These are phyloP conservation scores for Phrynocephalus guinanensis DNA, from an alignment of 2,797 vertebrate species.

Conservation along the genomic window DNA sequence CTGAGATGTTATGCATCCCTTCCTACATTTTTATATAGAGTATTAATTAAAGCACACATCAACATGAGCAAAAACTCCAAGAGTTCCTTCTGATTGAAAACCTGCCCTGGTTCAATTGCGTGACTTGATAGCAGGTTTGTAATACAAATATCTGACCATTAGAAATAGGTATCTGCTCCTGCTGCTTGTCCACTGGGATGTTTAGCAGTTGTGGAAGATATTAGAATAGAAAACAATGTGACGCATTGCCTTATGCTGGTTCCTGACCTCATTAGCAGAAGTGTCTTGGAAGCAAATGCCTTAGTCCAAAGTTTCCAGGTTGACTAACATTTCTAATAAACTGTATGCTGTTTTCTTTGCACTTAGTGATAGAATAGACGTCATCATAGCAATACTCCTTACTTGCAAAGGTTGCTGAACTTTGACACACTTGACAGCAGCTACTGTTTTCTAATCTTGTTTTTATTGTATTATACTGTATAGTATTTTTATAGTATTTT, in stretches of 20 bases:
- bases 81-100: slow-evolving; percentile 58
- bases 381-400: neutral
- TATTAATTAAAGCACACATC: slow-evolving; percentile 72
- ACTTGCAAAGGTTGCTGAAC: too few relatives aligned
- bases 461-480: too few relatives aligned
- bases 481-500: too few relatives aligned
- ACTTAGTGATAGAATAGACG: neutral
- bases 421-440: neutral
- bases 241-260: too few relatives aligned
- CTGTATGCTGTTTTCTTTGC: neutral
- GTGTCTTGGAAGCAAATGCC: neutral
- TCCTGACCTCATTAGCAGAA: neutral
- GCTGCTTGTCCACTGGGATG: neutral
- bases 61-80: slow-evolving; percentile 43
- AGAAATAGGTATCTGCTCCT: neutral
- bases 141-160: slow-evolving; percentile 1
- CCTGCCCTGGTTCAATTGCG: slow-evolving; percentile 43
- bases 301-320: neutral
- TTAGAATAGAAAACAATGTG: neutral
- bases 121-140: slow-evolving; percentile 38
- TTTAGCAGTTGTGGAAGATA: neutral
- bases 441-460: too few relatives aligned
- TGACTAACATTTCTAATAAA: neutral
- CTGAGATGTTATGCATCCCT: slow-evolving; percentile 59
- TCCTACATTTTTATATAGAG: slow-evolving; percentile 54